phyloP scores from a whole-genome alignment of 1,140 invertebrate genomes.

The Melitaea cinxia region DNA sequence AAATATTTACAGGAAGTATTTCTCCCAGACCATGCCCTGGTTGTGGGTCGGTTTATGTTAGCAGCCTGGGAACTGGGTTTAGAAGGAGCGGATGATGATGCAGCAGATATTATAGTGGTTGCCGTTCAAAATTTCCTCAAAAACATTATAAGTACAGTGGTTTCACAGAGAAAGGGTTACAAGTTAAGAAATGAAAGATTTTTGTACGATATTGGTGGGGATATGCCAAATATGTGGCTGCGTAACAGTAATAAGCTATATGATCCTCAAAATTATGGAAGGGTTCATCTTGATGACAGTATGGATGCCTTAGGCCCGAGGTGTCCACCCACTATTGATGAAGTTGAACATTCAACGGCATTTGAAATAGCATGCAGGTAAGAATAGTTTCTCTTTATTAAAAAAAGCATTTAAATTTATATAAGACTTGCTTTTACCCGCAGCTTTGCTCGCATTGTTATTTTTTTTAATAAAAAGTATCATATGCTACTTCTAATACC shows the following conservation, averaged over 20 bases:
- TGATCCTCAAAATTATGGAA: slow-evolving; percentile 73
- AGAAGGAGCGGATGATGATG: slow-evolving; percentile 89
- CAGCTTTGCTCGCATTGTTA: too few relatives aligned
- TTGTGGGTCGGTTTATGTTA: slow-evolving; percentile 89
- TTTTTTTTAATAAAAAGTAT: too few relatives aligned
- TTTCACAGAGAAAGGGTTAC: slow-evolving; percentile 88
- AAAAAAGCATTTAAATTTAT: background rate
- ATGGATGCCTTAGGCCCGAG: slow-evolving; percentile 70
- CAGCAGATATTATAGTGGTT: slow-evolving; percentile 87
- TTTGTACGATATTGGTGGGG: slow-evolving; percentile 87
- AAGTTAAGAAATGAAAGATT: slow-evolving; percentile 85
- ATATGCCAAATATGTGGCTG: slow-evolving; percentile 87
- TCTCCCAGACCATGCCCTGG: slow-evolving; percentile 88
- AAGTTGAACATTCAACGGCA: slow-evolving; percentile 73
- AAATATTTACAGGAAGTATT: slow-evolving; percentile 84
- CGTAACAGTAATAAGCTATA: slow-evolving; percentile 82
- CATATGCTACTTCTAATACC: too few relatives aligned
- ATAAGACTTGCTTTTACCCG: too few relatives aligned
- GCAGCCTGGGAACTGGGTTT: slow-evolving; percentile 92
- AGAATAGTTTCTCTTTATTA: background rate
- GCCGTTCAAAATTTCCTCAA: slow-evolving; percentile 88
- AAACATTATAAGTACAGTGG: slow-evolving; percentile 87
- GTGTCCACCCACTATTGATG: slow-evolving; percentile 79
- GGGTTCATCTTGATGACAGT: slow-evolving; percentile 79
- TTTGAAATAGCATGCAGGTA: slow-evolving; percentile 79